Base-by-base conservation (phyloP, 2,888 invertebrate species). In the Actias luna region DNA sequence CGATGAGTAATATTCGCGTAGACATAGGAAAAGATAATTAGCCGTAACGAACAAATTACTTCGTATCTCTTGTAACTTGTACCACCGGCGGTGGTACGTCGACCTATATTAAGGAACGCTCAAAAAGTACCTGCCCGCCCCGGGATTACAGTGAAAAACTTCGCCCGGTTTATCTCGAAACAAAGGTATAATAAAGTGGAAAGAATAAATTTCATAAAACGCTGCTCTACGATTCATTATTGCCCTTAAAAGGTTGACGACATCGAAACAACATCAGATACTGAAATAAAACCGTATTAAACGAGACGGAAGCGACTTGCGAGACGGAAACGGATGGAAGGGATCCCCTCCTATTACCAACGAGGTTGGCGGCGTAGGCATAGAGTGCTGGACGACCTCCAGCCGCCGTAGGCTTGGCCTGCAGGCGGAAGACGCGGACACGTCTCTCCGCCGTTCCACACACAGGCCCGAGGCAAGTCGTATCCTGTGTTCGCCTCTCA, bases 31-130 rank as follows among this genome's bases (percentile, higher is more conserved):
- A 18, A 42, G 42, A 7, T 10, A 4, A 42, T 5, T 2, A 42
- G 5, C 18, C 42, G n/a, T 18, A 18, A 18, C 18, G 18, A 42
- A 42, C 4, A 42, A 3, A 29, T n/a, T 55, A 7, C 0, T n/a
- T 27, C n/a, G 61, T n/a, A 3, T 52, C 63, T 61, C 64, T 62
- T 39, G 33, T 63, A 62, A 59, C 69, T 68, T 65, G 58, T 5
- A 10, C 66, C 63, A 57, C n/a, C 29, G 29, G n/a, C 4, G 39
- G 42, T 64, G 58, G 57, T 55, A 63, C 29, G 31, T 14, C 57
- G 33, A 29, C 35, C 64, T 73, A 69, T 72, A 69, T 66, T 70
- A 69, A 63, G 67, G 67, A 72, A 67, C 67, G 71, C 65, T 67
- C 70, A 61, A 64, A 69, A 71, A 65, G 63, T 18, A 59, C 42